Conservation (phyloP, 1,140 invertebrate genomes). For the Hyposmocoma kahamanoa region DNA sequence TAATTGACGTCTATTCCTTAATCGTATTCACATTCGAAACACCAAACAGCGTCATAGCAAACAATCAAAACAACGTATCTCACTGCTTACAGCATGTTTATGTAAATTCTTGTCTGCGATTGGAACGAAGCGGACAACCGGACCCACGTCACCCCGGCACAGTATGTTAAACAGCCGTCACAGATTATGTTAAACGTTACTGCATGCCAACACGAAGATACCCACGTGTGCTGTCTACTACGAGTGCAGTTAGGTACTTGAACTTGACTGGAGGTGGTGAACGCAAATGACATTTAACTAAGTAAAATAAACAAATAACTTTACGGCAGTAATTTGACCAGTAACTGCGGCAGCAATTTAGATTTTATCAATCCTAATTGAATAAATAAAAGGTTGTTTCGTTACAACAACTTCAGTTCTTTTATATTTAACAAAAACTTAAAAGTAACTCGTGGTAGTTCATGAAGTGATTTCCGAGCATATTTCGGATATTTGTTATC, state of each 20-base stretch:
- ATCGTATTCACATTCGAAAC: too few species aligned
- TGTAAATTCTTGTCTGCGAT: conserved; percentile 36
- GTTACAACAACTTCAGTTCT: too few species aligned
- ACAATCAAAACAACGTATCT: conserved; percentile 11
- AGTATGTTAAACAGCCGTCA: conserved; percentile 24
- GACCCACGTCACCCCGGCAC: conserved; percentile 35
- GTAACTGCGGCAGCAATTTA: too few species aligned
- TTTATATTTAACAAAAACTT: too few species aligned
- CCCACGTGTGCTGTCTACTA: conserved; percentile 5
- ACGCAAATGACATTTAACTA: conserved; percentile 49
- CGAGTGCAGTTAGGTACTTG: conserved; percentile 39
- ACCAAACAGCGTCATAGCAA: background rate
- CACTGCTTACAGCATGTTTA: conserved; percentile 33
- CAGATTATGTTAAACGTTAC: conserved; percentile 23
- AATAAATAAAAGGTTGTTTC: too few species aligned
- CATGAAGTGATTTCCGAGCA: too few species aligned
- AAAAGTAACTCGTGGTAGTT: too few species aligned
- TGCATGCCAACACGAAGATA: conserved; percentile 26
- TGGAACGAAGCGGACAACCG: conserved; percentile 16
- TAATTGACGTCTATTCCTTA: too few species aligned
- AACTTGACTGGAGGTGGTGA: conserved; percentile 48
- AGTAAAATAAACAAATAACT: too few species aligned
- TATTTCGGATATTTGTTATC: too few species aligned
- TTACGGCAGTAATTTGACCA: too few species aligned
- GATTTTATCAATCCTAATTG: too few species aligned